phyloP scores from a whole-genome alignment of 2,888 invertebrate genomes.

The Tiphia femorata region DNA sequence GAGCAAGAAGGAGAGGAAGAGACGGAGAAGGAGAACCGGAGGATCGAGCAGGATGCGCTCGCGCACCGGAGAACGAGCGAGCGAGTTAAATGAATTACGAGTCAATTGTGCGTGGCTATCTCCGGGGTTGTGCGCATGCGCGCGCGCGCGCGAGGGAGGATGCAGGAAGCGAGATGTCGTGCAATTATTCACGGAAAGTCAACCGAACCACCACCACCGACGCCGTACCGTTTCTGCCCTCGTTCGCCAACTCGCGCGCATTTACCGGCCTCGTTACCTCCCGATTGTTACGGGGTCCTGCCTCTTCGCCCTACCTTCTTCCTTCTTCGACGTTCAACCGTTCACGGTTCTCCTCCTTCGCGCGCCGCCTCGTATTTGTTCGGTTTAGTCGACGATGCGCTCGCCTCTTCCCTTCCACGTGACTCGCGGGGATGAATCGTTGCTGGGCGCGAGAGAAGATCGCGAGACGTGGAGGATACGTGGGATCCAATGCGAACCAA shows the following conservation, averaged over 20 bases:
- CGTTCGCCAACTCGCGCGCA: background rate
- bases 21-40: background rate
- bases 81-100: constrained; percentile 36
- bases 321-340: background rate
- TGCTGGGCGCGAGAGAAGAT: too few species aligned
- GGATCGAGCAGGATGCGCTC: too few species aligned
- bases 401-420: too few species aligned
- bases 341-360: background rate
- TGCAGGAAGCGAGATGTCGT: constrained; percentile 11
- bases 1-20: background rate
- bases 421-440: too few species aligned
- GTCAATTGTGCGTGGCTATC: constrained; percentile 34
- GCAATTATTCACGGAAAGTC: constrained; percentile 17
- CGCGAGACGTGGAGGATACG: too few species aligned
- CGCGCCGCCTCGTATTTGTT: background rate
- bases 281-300: background rate
- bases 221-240: constrained; percentile 26
- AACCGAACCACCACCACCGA: too few species aligned
- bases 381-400: background rate
- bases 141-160: constrained; percentile 5
- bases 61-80: background rate
- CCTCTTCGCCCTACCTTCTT: background rate
- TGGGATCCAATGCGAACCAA: too few species aligned
- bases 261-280: background rate
- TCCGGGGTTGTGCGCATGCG: too few species aligned